Evolutionary conservation across 2,113 vertebrate genomes (phyloP).

Genomic region (Equus przewalskii): DNA sequence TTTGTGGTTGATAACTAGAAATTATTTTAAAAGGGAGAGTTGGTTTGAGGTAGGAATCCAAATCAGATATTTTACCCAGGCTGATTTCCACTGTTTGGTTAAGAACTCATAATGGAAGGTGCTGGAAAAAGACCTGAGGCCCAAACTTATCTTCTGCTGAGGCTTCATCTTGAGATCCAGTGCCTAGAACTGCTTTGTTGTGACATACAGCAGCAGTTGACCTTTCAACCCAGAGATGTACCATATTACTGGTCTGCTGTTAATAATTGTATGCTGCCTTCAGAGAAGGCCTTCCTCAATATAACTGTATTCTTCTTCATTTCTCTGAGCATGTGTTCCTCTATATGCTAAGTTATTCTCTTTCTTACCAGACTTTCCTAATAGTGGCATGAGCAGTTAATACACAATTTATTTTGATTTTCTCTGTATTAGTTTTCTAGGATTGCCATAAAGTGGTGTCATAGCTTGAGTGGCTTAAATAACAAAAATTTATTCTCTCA

Average conservation of each 20-base stretch:
- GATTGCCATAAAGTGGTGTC: not conserved
- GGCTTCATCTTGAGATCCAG: not conserved
- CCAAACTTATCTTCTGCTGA: not conserved
- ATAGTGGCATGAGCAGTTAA: not conserved
- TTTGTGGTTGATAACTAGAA: not conserved
- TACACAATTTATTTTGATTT: not conserved
- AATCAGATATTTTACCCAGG: not conserved
- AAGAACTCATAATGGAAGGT: not conserved
- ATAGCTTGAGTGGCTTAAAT: not conserved
- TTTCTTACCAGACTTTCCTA: not conserved
- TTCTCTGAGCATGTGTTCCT: not conserved
- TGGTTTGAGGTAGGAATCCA: not conserved
- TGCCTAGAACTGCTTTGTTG: not conserved
- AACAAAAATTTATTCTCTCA: not conserved
- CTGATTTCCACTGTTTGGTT: not conserved
- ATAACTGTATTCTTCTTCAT: fast-evolving
- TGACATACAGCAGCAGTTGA: fast-evolving
- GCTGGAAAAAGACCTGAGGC: not conserved
- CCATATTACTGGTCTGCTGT: fast-evolving
- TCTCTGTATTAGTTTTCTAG: not conserved
- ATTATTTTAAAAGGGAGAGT: not conserved
- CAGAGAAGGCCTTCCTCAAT: fast-evolving
- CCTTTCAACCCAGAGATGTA: not conserved
- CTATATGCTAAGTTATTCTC: not conserved
- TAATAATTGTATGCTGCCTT: fast-evolving